Evolutionary conservation across 2,888 invertebrate species (phyloP), one percentile per base, ranked within the genome.

Genomic region (Drosophila robusta): DNA sequence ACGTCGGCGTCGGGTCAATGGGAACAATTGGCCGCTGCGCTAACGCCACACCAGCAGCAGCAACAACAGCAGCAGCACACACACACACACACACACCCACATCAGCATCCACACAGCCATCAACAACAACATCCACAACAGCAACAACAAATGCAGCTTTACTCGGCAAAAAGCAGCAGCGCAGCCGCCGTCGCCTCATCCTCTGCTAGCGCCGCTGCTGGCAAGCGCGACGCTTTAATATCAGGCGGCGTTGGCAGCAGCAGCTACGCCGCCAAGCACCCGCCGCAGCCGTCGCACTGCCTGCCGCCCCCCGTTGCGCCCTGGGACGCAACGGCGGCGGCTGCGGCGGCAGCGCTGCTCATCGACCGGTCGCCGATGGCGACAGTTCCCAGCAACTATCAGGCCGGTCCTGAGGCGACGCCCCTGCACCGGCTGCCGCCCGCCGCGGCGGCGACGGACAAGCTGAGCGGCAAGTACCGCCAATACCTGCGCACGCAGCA

Each of bases 401-500:
- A 92, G 90, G 92, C 92, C 70, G 92, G 92, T 71, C 92, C 92
- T 87, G 92, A 92, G 78, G 90, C 91, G 73, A 90, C 91, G 75
- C 88, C 92, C 64, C 84, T 90, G 71, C 86, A 75, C 57, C 72
- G 66, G 57, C 65, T 75, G 75, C 80, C 78, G 55, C 80, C 69
- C 50, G 68, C 69, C n/a, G 60, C 87, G 60, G 78, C 87, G 18
- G 49, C 64, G 12, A 64, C 65, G 9, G 90, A 90, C 34, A 90
- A 90, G 61, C 68, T 91, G 45, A 93, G 93, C 83, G 94, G 94
- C 69, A 94, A 94, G 91, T 94, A 94, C 90, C 92, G 94, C 72
- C 94, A 94, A 91, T 94, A 94, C 88, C 90, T 94, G 87, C 92
- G 93, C 74, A 93, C 93, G 55, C 94, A 94, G 88, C 92, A 75